These are phyloP conservation scores for Nestor notabilis DNA, from an alignment of 2,113 vertebrate species.

Conservation along the genomic window DNA sequence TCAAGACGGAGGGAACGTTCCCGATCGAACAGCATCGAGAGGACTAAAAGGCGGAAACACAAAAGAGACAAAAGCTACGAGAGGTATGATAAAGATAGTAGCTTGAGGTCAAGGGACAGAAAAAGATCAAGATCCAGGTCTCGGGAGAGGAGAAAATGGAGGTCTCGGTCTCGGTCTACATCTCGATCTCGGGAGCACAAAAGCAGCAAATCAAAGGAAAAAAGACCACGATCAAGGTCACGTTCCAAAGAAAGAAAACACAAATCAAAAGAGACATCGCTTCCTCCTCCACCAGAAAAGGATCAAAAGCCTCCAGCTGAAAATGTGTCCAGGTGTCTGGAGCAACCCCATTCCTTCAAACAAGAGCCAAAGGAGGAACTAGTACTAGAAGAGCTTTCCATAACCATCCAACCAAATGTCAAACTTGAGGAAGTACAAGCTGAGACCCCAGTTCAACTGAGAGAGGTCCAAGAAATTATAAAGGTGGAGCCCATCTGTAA, in stretches of 20 bases:
- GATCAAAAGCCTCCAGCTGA: conserved; percentile 4
- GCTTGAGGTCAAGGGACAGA: conserved; percentile 58
- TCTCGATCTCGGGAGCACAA: conserved; percentile 66
- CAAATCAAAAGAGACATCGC: neutral
- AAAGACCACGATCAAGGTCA: conserved; percentile 65
- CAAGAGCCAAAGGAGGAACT: conserved; percentile 32
- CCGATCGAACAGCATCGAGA: conserved; percentile 80
- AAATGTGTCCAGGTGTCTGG: neutral
- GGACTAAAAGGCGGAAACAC: conserved; percentile 70
- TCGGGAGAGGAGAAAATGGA: conserved; percentile 74
- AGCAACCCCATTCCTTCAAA: neutral
- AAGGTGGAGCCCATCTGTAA: conserved; percentile 49
- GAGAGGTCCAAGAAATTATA: conserved; percentile 45
- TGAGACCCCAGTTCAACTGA: neutral
- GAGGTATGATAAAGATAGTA: conserved; percentile 65
- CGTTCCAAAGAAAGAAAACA: conserved; percentile 81
- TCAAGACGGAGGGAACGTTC: conserved; percentile 70
- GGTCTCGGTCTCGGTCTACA: conserved; percentile 34
- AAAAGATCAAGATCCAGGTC: conserved; percentile 74
- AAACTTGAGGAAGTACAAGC: neutral
- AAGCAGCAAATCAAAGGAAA: conserved; percentile 74
- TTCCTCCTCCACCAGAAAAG: neutral
- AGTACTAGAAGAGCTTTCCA: conserved; percentile 24
- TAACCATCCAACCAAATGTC: conserved; percentile 40
- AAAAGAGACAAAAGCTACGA: conserved; percentile 72